These are phyloP conservation scores for Cassiopea andromeda DNA, from an alignment of 30 jellyfish, hydroid and myxozoan species.

Conservation along the genomic window DNA sequence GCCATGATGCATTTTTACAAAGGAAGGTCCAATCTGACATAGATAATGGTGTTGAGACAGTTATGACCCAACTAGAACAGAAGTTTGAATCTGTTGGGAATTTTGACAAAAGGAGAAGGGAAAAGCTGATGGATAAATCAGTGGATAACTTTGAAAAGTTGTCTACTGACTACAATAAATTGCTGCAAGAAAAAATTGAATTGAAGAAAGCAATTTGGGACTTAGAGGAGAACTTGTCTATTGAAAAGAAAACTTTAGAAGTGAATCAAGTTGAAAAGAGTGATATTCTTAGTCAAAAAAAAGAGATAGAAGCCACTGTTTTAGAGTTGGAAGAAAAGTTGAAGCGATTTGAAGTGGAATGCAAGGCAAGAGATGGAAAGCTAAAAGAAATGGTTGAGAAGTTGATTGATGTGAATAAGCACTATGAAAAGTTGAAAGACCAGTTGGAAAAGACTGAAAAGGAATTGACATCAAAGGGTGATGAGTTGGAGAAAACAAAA, in stretches of 20 bases:
- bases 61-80: conserved; percentile 13
- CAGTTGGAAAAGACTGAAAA: conserved; percentile 13
- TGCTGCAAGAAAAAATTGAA: conserved; percentile 30
- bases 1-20: not conserved
- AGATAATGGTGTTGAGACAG: not conserved
- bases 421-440: conserved; percentile 1
- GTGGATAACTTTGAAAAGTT: not conserved
- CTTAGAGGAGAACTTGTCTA: conserved; percentile 33
- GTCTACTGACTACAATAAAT: conserved; percentile 28
- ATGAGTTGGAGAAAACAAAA: conserved; percentile 34
- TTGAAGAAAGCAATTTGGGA: conserved; percentile 48
- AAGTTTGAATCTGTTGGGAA: not conserved
- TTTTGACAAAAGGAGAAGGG: not conserved
- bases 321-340: conserved; percentile 25
- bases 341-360: conserved; percentile 13
- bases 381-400: conserved; percentile 30
- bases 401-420: not conserved
- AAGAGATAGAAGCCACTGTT: conserved; percentile 21
- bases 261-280: conserved; percentile 6
- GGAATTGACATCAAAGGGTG: not conserved
- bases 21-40: not conserved
- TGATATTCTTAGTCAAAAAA: conserved; percentile 1
- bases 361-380: not conserved
- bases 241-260: conserved; percentile 34
- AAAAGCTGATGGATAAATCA: not conserved